Evolutionary conservation across 1,140 invertebrate species (phyloP).

Genomic region (Drosophila persimilis): DNA sequence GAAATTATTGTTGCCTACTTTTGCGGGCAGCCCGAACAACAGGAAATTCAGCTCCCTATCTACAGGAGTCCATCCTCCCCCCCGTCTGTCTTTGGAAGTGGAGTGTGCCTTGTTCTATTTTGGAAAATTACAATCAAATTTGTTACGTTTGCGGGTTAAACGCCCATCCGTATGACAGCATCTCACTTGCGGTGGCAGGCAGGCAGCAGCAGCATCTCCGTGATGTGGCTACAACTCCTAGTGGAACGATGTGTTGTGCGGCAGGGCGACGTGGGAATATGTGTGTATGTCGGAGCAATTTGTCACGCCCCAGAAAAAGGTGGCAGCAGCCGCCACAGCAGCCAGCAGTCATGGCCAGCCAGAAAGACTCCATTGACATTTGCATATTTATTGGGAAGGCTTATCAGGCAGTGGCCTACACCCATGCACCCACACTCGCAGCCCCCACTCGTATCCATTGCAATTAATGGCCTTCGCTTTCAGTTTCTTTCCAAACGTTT

Average conservation of each 20-base stretch:
- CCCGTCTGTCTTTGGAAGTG: not conserved
- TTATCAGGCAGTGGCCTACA: conserved; percentile 31
- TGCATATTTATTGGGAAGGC: conserved; percentile 55
- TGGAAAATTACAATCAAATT: conserved; percentile 71
- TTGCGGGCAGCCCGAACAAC: not conserved
- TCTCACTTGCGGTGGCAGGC: conserved; percentile 17
- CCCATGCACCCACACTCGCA: not conserved
- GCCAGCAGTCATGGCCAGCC: conserved; percentile 7
- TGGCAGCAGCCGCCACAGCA: conserved; percentile 7
- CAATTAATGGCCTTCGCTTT: conserved; percentile 76
- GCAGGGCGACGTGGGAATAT: conserved; percentile 29
- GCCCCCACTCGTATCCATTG: conserved; percentile 23
- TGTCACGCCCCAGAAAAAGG: conserved; percentile 45
- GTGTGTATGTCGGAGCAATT: conserved; percentile 45
- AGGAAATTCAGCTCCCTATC: not conserved
- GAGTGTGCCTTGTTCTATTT: conserved; percentile 58
- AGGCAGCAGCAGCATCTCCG: conserved; percentile 1
- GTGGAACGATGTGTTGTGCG: not conserved
- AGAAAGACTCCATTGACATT: conserved; percentile 48
- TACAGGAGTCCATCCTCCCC: too few relatives aligned
- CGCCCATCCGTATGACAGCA: conserved; percentile 66
- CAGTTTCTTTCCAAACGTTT: conserved; percentile 69
- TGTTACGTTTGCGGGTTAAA: conserved; percentile 77
- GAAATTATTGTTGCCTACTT: conserved; percentile 66
- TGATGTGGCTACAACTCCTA: not conserved